Conservation (phyloP, 2,113 vertebrate genomes). For the Chroicocephalus ridibundus region DNA sequence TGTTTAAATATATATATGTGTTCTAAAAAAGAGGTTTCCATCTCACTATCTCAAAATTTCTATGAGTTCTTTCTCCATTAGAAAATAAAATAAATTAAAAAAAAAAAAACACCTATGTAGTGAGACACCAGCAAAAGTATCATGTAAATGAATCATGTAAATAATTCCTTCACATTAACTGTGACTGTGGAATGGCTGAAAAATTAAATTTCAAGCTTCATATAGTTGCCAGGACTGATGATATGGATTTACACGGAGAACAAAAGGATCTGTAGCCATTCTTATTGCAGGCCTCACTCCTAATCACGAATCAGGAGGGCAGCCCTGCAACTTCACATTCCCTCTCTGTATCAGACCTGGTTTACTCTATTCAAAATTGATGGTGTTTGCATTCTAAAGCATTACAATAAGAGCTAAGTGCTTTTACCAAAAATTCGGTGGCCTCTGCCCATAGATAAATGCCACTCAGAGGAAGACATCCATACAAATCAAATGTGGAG, state of each 20-base stretch:
- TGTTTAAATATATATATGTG: neutral
- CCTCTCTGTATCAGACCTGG: neutral
- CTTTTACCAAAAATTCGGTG: neutral
- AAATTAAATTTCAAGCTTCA: neutral
- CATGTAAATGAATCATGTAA: neutral
- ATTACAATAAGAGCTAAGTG: neutral
- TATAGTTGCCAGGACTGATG: neutral
- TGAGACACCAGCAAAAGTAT: neutral
- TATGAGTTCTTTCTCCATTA: neutral
- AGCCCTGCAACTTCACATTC: neutral
- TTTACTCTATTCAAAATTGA: neutral
- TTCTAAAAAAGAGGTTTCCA: neutral
- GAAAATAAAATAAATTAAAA: neutral
- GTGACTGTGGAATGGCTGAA: neutral
- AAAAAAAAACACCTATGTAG: fast-evolving
- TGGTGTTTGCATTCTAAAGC: neutral
- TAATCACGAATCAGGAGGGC: neutral
- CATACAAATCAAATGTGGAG: neutral
- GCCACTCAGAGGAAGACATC: neutral
- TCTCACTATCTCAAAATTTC: neutral
- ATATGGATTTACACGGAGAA: neutral
- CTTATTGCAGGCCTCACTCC: neutral
- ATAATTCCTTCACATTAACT: neutral
- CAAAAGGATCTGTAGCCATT: neutral
- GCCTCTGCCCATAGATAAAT: neutral